Percentiles rank a stretch among this genome's conserved stretches.
These are phyloP conservation scores for Gymnosoma rotundatum DNA, from an alignment of 2,888 invertebrate genomes.

Conservation along the genomic window DNA sequence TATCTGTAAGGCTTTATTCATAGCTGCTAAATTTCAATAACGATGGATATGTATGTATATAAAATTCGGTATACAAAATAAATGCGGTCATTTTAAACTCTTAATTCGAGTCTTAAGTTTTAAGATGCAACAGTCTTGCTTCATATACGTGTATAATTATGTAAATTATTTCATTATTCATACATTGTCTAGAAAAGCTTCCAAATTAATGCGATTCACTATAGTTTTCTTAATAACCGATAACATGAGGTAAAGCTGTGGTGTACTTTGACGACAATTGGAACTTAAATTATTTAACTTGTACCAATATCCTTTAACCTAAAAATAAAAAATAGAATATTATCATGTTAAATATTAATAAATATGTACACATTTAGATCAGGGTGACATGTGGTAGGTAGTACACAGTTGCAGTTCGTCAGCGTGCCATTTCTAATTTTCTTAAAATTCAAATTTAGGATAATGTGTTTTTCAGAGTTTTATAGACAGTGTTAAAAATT, in stretches of 20 bases:
- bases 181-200: slow-evolving; percentile 42
- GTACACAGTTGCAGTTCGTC: background rate
- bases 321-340: background rate
- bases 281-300: slow-evolving; percentile 85
- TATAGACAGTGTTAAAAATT: no score
- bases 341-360: no score
- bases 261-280: slow-evolving; percentile 85
- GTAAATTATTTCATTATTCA: background rate
- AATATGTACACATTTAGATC: no score
- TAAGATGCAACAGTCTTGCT: background rate
- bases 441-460: no score
- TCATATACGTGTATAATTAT: background rate
- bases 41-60: no score
- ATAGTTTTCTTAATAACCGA: slow-evolving; percentile 84
- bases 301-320: slow-evolving; percentile 85
- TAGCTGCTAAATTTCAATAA: no score
- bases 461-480: no score
- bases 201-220: slow-evolving; percentile 75
- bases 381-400: background rate
- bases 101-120: background rate
- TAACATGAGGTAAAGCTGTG: slow-evolving; percentile 85
- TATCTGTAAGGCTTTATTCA: no score
- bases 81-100: background rate
- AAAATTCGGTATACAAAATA: no score
- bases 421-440: no score